Evolutionary conservation across 1,140 invertebrate species (phyloP).

Genomic region (Melanaphis sacchari): DNA sequence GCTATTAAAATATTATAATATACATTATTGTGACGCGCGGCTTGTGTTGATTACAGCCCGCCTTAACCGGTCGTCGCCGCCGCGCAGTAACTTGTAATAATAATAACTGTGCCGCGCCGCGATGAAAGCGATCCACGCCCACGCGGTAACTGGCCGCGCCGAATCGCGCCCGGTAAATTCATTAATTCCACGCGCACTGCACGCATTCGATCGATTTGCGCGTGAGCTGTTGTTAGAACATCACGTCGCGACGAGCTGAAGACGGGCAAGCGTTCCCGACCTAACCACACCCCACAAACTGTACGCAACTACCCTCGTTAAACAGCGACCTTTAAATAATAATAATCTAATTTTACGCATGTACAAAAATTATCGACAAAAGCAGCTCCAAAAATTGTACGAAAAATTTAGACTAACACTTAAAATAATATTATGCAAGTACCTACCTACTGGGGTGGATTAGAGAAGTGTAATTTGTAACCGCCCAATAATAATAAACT

Average conservation of each 20-base stretch:
- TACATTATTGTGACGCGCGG: conserved; percentile 47
- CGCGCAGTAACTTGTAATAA: conserved; percentile 51
- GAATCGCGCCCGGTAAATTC: conserved; percentile 51
- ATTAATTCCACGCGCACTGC: conserved; percentile 26
- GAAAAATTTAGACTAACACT: no score
- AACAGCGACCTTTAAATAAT: background rate
- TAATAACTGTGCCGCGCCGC: conserved; percentile 31
- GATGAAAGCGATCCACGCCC: conserved; percentile 56
- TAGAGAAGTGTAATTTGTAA: background rate
- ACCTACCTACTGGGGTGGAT: background rate
- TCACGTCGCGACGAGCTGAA: background rate
- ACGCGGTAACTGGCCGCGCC: conserved; percentile 55
- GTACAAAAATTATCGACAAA: background rate
- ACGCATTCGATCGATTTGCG: background rate
- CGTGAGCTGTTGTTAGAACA: background rate
- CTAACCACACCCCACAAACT: no score
- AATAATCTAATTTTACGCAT: no score
- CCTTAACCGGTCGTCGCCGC: conserved; percentile 53
- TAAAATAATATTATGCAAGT: background rate
- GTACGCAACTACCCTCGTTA: no score
- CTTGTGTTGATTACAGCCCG: conserved; percentile 47
- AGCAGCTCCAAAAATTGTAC: background rate
- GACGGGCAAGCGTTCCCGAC: background rate
- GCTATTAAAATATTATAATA: conserved; percentile 14
- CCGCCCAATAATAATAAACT: no score